These are phyloP conservation scores for Keiferia lycopersicella DNA, from an alignment of 2,888 invertebrate species.

Conservation along the genomic window DNA sequence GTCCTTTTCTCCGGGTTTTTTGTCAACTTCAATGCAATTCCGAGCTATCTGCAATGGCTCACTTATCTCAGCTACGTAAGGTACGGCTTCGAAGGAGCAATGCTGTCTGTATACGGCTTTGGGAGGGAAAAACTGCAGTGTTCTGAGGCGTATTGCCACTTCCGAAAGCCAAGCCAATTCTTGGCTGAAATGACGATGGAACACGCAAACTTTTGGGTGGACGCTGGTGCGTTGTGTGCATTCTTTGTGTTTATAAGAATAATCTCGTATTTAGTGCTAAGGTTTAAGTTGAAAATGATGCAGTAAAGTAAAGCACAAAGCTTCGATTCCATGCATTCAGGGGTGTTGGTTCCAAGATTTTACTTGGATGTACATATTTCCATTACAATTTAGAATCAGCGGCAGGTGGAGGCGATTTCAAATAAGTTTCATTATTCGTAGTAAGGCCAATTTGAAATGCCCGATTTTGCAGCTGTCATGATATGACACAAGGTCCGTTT, in stretches of 20 bases:
- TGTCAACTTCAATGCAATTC: constrained; percentile 95
- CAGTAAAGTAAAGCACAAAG: constrained; percentile 68
- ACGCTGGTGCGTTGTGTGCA: constrained; percentile 89
- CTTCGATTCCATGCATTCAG: constrained; percentile 27
- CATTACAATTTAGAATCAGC: background rate
- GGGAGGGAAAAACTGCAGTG: constrained; percentile 91
- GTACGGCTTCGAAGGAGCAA: constrained; percentile 96
- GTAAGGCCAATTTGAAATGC: no score
- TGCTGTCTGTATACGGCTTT: constrained; percentile 95
- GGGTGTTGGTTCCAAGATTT: constrained; percentile 27
- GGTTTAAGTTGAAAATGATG: constrained; percentile 87
- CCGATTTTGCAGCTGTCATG: no score
- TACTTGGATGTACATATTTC: constrained; percentile 1
- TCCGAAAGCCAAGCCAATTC: constrained; percentile 89
- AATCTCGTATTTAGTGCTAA: constrained; percentile 90
- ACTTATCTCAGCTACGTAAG: constrained; percentile 93
- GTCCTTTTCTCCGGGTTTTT: constrained; percentile 97
- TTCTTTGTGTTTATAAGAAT: constrained; percentile 90
- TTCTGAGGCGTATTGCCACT: constrained; percentile 91
- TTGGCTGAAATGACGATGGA: constrained; percentile 93
- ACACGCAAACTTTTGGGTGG: constrained; percentile 89
- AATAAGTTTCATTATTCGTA: background rate
- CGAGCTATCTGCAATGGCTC: constrained; percentile 92
- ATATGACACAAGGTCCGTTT: no score
- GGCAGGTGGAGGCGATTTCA: constrained; percentile 9